A percentile compares a stretch with the other conserved stretches of the same genome.
Conservation (phyloP, 2,113 vertebrate genomes). For the Cyanoderma ruficeps region DNA sequence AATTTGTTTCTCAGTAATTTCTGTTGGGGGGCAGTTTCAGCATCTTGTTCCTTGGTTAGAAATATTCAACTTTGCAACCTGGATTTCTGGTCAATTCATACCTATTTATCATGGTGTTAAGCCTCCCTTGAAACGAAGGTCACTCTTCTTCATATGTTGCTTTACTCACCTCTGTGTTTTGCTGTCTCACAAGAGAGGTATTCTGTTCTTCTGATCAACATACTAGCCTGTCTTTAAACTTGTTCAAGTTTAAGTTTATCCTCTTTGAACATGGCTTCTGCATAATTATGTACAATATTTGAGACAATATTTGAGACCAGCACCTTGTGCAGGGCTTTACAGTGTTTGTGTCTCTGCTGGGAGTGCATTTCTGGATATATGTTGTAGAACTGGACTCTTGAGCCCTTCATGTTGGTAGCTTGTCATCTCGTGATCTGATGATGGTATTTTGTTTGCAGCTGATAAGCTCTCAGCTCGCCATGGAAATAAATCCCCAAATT, state of each 20-base stretch:
- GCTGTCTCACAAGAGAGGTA: neutral
- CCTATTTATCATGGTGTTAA: neutral
- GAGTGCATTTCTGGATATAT: neutral
- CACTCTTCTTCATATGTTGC: neutral
- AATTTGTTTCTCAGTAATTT: neutral
- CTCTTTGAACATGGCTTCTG: neutral
- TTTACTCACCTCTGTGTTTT: neutral
- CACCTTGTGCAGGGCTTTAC: neutral
- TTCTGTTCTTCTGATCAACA: neutral
- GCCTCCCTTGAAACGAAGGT: neutral
- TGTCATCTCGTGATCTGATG: rapidly evolving
- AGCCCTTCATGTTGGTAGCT: neutral
- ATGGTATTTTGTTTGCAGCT: neutral
- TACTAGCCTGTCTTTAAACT: neutral
- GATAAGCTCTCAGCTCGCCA: neutral
- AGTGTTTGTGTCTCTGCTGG: neutral
- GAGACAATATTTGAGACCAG: neutral
- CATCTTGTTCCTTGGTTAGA: neutral
- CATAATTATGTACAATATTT: neutral
- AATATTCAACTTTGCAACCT: neutral
- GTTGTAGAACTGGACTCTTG: neutral
- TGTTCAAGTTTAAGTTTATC: neutral
- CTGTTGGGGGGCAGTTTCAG: neutral
- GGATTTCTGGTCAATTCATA: neutral
- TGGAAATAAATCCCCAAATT: neutral